Conservation (phyloP, 2,888 invertebrate genomes). For the Drosophila limbata region DNA sequence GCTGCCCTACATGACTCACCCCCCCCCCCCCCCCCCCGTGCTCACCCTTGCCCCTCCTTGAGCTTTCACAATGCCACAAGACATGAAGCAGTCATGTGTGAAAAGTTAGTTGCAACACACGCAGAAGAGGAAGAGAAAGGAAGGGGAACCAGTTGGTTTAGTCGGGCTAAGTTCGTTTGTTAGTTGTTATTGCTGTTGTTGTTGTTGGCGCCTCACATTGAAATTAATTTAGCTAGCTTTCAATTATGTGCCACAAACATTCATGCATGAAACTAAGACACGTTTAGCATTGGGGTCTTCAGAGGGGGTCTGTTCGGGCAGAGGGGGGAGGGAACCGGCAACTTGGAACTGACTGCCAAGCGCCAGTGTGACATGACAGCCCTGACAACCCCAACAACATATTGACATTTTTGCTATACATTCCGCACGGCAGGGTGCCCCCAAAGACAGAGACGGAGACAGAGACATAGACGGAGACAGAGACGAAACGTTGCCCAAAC, state of each 20-base stretch:
- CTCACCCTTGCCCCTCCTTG: not conserved
- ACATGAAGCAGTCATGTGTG: slow-evolving; percentile 63
- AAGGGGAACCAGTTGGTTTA: slow-evolving; percentile 32
- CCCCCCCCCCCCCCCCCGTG: not conserved
- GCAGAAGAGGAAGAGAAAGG: not conserved
- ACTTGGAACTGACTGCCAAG: slow-evolving; percentile 40
- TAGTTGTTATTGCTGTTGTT: slow-evolving; percentile 24
- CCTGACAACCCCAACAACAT: slow-evolving; percentile 79
- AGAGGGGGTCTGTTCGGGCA: slow-evolving; percentile 8
- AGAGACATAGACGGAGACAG: slow-evolving; percentile 4
- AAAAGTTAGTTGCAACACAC: slow-evolving; percentile 48
- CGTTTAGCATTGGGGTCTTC: slow-evolving; percentile 58
- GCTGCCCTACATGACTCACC: slow-evolving; percentile 53
- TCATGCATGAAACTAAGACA: slow-evolving; percentile 80
- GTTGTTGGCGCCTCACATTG: slow-evolving; percentile 77
- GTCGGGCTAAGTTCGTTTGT: slow-evolving; percentile 26
- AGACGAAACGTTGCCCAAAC: slow-evolving; percentile 50
- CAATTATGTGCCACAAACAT: slow-evolving; percentile 85
- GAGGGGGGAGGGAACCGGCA: not conserved
- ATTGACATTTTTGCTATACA: slow-evolving; percentile 78
- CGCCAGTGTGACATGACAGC: slow-evolving; percentile 77
- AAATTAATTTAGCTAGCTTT: slow-evolving; percentile 85
- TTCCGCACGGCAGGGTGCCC: slow-evolving; percentile 70
- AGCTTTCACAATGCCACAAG: slow-evolving; percentile 27
- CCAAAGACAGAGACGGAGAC: slow-evolving; percentile 18